Conservation (phyloP, 2,888 invertebrate genomes). For the Aleiodes testaceus region DNA sequence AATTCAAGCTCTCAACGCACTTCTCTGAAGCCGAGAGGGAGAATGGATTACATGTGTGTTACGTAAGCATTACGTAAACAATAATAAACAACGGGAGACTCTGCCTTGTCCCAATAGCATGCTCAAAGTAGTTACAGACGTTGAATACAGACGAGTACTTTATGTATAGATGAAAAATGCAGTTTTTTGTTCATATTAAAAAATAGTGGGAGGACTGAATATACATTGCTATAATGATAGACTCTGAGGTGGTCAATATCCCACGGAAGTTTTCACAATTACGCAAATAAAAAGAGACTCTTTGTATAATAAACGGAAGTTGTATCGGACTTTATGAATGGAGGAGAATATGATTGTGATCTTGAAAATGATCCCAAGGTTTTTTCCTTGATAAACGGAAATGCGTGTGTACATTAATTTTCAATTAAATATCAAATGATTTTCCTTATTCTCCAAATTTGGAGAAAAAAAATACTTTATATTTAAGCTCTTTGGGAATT, state of each 20-base stretch:
- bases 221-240: not conserved
- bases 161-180: not conserved
- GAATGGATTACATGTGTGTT: conserved; percentile 16
- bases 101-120: conserved; percentile 51
- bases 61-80: conserved; percentile 64
- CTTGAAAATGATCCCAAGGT: conserved; percentile 23
- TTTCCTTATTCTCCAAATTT: too few relatives aligned
- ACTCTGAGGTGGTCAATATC: conserved; percentile 6
- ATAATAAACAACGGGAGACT: conserved; percentile 61
- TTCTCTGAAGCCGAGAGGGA: not conserved
- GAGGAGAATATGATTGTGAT: conserved; percentile 27
- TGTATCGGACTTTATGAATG: conserved; percentile 28
- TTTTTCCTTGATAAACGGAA: not conserved
- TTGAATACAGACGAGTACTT: conserved; percentile 22
- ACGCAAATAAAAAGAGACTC: conserved; percentile 2
- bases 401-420: not conserved
- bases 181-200: not conserved
- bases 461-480: too few relatives aligned
- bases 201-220: not conserved
- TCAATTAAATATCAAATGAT: not conserved
- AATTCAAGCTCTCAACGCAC: not conserved
- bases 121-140: conserved; percentile 22
- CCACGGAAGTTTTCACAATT: conserved; percentile 34
- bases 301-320: conserved; percentile 28
- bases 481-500: too few relatives aligned